Evolutionary conservation across 2,113 vertebrate genomes (phyloP), one percentile per base, ranked within the genome.

Genomic region (Struthidea cinerea): DNA sequence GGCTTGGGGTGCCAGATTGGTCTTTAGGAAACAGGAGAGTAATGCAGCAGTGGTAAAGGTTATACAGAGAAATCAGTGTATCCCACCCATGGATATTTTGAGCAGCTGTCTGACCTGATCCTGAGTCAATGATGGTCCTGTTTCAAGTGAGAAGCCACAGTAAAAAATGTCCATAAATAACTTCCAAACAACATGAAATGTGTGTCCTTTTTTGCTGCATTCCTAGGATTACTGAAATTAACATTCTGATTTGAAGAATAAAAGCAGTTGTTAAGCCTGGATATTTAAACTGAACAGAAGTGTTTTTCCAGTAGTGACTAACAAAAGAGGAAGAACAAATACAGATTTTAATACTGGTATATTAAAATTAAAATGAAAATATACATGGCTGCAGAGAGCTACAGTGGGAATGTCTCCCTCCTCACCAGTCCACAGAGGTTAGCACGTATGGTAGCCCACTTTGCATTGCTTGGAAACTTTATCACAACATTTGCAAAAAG

Each of bases 401-500:
- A 57, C 70, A 84, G 16, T 50, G 39, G 64, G 59, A 90, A 77
- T 49, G 18, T 68, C 52, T 96, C 82, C 28, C 64, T 84, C 47
- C 42, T 79, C 52, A 76, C n/a, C 23, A 77, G 64, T 68, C 93
- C 37, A 27, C 55, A 87, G 76, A 87, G 94, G 42, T 90, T 84
- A 81, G 50, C 82, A 70, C 89, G 89, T 96, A 96, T 77, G 65
- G 67, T 87, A 61, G 26, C 47, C 85, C 57, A 17, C 92, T 89
- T 87, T 75, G 35, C 39, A 65, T 71, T 77, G 67, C 91, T 94
- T 42, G 26, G 89, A 94, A 97, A 97, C 89, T 96, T 96, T 90
- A 94, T 77, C 76, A 49, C 59, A 96, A 59, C 63, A 50, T 91
- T 94, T 91, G 75, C 82, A 96, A 94, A 94, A 95, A 92, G 87